Conservation (phyloP, 2,113 vertebrate genomes). For the Gadus macrocephalus region DNA sequence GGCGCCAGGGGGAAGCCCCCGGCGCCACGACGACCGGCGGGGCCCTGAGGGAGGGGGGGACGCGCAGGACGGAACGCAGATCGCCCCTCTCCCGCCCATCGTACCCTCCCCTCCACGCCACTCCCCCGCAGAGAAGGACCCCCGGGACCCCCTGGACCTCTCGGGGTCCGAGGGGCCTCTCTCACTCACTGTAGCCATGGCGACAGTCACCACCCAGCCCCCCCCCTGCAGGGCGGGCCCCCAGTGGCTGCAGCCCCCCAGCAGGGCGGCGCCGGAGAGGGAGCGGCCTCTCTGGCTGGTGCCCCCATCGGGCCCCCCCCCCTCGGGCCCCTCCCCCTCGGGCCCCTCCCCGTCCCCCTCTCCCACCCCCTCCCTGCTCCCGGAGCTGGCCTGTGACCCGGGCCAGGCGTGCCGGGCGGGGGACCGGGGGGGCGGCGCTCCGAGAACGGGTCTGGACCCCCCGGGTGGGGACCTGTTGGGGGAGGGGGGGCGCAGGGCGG, state of each 20-base stretch:
- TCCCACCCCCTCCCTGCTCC: constrained; percentile 52
- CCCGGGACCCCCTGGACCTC: constrained; percentile 38
- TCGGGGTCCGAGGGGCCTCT: constrained; percentile 55
- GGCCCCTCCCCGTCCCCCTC: constrained; percentile 14
- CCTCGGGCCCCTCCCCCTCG: constrained; percentile 37
- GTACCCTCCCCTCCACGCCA: constrained; percentile 23
- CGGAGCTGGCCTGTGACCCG: constrained; percentile 56
- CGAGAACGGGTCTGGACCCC: constrained; percentile 50
- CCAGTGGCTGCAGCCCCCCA: constrained; percentile 77
- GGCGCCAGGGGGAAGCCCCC: constrained; percentile 31
- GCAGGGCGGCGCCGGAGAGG: constrained; percentile 47
- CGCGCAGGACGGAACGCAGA: constrained; percentile 53
- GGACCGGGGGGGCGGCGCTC: constrained; percentile 43
- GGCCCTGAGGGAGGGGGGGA: constrained; percentile 45
- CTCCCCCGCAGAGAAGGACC: constrained; percentile 40
- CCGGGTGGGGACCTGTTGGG: constrained; percentile 62
- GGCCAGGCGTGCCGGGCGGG: constrained; percentile 52
- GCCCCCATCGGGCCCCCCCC: constrained; percentile 48
- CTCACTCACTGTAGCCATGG: constrained; percentile 45
- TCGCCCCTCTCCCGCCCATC: constrained; percentile 21
- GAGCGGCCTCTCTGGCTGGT: constrained; percentile 76
- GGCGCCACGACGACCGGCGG: constrained; percentile 10
- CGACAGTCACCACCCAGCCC: constrained; percentile 68
- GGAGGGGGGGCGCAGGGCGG: constrained; percentile 49
- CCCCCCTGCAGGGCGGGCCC: constrained; percentile 65